Evolutionary conservation across 64 coral and sea anemone species (phyloP), one percentile per base, ranked within the genome.

Genomic region (Dendronephthya gigantea): DNA sequence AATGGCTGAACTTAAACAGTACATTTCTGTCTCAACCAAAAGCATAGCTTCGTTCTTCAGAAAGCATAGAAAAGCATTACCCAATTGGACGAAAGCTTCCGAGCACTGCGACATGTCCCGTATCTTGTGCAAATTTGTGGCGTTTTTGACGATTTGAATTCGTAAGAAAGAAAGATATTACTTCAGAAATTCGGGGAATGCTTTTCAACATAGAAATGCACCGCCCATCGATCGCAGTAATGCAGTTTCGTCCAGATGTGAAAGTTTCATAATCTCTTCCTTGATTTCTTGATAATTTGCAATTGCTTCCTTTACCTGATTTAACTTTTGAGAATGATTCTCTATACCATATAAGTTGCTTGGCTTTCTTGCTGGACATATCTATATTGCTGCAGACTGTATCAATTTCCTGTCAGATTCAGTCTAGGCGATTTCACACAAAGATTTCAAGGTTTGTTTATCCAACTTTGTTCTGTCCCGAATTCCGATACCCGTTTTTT

Each of bases 371-470:
- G 23, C 31, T 16, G 25, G 87, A 88, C 23, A 62, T 88, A 31
- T 50, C 36, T 12, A 34, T 15, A 12, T 28, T 32, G 59, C 68
- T 16, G 55, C 87, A 41, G 87, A 74, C 35, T 88, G 82, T 0
- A 88, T 50, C 15, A 88, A 65, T 9, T 58, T 88, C 38, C 49
- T 49, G 6, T 89, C 87, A 28, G 81, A 13, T 16, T 89, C 87
- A 0, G 87, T 47, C 6, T 79, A 83, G 32, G 87, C 87, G 2
- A 89, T 35, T 0, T 89, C 0, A 23, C 87, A 89, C 9, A 89
- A 9, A 7, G 37, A 70, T 58, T 29, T 16, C 7, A 83, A 81
- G 1, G 51, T 86, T 19, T 86, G 43, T 14, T 86, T 86, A 25
- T 68, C n/a, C 14, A 86, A 39, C 1, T 15, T 7, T 68, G 29